These are phyloP conservation scores for Eupithecia pulchellata DNA, from an alignment of 2,888 invertebrate genomes.

Conservation along the genomic window DNA sequence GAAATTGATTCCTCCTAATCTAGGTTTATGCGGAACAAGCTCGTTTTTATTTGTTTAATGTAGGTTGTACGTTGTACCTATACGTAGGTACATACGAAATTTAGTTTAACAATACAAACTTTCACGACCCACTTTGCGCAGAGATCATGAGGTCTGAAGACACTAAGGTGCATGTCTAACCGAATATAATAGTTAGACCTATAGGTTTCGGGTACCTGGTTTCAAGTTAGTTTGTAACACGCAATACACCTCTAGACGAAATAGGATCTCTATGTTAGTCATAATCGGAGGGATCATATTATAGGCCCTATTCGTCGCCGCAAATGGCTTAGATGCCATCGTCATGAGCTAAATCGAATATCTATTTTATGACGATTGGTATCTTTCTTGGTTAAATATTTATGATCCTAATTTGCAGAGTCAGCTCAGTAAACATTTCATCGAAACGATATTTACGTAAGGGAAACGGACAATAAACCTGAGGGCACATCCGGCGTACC, in stretches of 20 bases:
- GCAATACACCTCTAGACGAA: neutral
- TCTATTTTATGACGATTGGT: neutral
- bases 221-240: neutral
- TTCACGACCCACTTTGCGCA: neutral
- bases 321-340: neutral
- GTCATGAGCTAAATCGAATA: neutral
- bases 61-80: neutral
- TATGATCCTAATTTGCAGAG: slow-evolving; percentile 1
- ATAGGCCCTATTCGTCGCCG: neutral
- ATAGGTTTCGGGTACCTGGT: neutral
- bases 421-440: neutral
- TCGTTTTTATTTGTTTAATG: neutral
- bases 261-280: too few relatives aligned
- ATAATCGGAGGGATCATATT: too few relatives aligned
- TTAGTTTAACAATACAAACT: slow-evolving; percentile 8
- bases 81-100: neutral
- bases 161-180: neutral
- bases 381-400: neutral
- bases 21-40: neutral
- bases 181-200: neutral
- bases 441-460: slow-evolving; percentile 25
- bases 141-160: neutral
- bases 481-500: slow-evolving; percentile 25
- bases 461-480: slow-evolving; percentile 17
- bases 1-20: neutral